phyloP scores from a whole-genome alignment of 1,140 invertebrate species.

The Olivierus martensii region DNA sequence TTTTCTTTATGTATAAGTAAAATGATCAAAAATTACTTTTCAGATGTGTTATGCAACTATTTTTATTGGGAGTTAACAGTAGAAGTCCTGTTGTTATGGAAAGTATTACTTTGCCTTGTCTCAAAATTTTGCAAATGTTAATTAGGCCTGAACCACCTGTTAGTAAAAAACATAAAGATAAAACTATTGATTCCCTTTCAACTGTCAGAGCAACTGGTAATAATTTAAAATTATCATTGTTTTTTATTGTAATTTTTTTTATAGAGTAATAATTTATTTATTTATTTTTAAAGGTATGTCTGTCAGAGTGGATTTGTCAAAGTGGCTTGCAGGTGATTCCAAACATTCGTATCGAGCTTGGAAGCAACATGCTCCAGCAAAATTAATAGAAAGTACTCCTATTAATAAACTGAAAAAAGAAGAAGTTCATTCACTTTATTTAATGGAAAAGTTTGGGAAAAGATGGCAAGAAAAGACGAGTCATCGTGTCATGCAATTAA shows the following conservation, averaged over 20 bases:
- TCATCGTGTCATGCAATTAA: conserved; percentile 21
- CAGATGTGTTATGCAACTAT: conserved; percentile 66
- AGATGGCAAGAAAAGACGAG: conserved; percentile 33
- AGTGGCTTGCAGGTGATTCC: conserved; percentile 59
- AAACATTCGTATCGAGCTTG: conserved; percentile 55
- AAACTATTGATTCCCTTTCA: conserved; percentile 19
- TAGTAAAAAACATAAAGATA: conserved; percentile 25
- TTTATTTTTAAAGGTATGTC: conserved; percentile 37
- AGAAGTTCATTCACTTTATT: conserved; percentile 41
- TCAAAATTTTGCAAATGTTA: conserved; percentile 57
- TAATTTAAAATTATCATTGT: background rate
- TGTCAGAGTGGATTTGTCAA: conserved; percentile 52
- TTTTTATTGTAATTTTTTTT: background rate
- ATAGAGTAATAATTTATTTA: conserved; percentile 16
- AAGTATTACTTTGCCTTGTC: conserved; percentile 60
- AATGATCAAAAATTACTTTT: too few relatives aligned
- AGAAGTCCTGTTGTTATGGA: conserved; percentile 60
- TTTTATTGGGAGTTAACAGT: conserved; percentile 56
- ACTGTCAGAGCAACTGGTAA: conserved; percentile 16
- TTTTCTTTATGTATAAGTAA: too few relatives aligned
- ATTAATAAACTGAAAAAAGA: conserved; percentile 24
- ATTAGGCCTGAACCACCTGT: conserved; percentile 46
- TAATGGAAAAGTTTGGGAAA: conserved; percentile 60
- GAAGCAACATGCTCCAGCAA: conserved; percentile 35
- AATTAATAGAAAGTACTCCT: conserved; percentile 3